These are phyloP conservation scores for Drosophila ezoana DNA, from an alignment of 2,888 invertebrate species.

Conservation along the genomic window DNA sequence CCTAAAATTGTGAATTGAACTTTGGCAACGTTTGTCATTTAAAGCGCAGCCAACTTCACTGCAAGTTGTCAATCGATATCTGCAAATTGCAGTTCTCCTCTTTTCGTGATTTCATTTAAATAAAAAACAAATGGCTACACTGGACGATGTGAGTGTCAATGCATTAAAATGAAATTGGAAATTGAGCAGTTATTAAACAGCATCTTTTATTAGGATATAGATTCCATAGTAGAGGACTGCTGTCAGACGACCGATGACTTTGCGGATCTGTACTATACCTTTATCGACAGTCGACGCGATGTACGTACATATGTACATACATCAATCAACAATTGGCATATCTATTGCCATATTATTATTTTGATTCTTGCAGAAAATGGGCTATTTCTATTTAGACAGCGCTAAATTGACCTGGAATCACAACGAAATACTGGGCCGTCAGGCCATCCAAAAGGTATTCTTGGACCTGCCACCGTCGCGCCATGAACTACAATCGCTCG, in stretches of 20 bases:
- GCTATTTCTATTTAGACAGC: constrained; percentile 92
- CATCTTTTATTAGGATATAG: constrained; percentile 85
- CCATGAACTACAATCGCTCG: constrained; percentile 91
- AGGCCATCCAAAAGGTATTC: constrained; percentile 93
- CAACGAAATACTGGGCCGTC: constrained; percentile 92
- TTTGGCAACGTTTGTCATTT: not conserved
- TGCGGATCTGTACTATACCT: constrained; percentile 94
- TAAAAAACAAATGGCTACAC: constrained; percentile 2
- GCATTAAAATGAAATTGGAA: not conserved
- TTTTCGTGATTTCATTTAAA: constrained; percentile 8
- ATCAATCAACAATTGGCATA: constrained; percentile 6
- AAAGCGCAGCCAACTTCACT: constrained; percentile 11
- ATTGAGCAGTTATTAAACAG: not conserved
- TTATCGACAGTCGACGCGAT: constrained; percentile 94
- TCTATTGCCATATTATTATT: constrained; percentile 20
- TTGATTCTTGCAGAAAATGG: constrained; percentile 87
- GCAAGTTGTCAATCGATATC: not conserved
- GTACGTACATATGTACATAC: constrained; percentile 86
- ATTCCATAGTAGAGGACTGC: constrained; percentile 91
- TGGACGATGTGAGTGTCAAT: constrained; percentile 34
- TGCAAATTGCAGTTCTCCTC: constrained; percentile 7
- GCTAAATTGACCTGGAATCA: constrained; percentile 97
- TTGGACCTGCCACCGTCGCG: constrained; percentile 93
- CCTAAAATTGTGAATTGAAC: not conserved
- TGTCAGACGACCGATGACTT: constrained; percentile 95